Evolutionary conservation across 1,140 invertebrate species (phyloP), one percentile per base, ranked within the genome.

Genomic region (Monomorium pharaonis): DNA sequence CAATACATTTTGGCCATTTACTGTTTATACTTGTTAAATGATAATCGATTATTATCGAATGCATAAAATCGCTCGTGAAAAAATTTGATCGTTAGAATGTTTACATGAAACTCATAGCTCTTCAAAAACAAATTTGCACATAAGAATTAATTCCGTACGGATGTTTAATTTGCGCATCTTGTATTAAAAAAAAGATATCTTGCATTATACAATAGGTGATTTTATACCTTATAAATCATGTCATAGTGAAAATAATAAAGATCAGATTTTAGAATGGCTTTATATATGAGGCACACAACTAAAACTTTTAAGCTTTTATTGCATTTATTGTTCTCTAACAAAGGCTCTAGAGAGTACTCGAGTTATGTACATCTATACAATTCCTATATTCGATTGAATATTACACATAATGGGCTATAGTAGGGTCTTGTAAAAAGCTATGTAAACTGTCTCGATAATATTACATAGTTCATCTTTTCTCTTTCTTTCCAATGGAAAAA

Each of bases 321-420:
- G 65, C 49, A 75, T 81, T 62, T 21, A 44, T n/a, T 69, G 24
- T 5, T 14, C 51, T 67, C 37, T 21, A 51, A 54, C 60, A 51
- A 77, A 33, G 42, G 60, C 33, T 77, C 81, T 70, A 67, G 63
- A 87, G 67, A 85, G 51, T 27, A 65, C 44, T 56, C 69, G 37
- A 24, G 37, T 67, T 89, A 89, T 89, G 67, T 89, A 89, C 88
- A 89, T 78, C 78, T 89, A 87, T 89, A 89, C 88, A 89, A 75
- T 33, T 89, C 76, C 56, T 86, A 84, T 80, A 69, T 56, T 89
- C 47, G 65, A 44, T 72, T 56, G 33, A 49, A 84, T 51, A 49
- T 89, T 89, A 86, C 63, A 60, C 78, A 70, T 54, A n/a, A n/a
- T n/a, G n/a, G n/a, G n/a, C n/a, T n/a, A n/a, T n/a, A n/a, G n/a